Evolutionary conservation across 2,797 vertebrate species (phyloP).

Genomic region (Chiroxiphia lanceolata): DNA sequence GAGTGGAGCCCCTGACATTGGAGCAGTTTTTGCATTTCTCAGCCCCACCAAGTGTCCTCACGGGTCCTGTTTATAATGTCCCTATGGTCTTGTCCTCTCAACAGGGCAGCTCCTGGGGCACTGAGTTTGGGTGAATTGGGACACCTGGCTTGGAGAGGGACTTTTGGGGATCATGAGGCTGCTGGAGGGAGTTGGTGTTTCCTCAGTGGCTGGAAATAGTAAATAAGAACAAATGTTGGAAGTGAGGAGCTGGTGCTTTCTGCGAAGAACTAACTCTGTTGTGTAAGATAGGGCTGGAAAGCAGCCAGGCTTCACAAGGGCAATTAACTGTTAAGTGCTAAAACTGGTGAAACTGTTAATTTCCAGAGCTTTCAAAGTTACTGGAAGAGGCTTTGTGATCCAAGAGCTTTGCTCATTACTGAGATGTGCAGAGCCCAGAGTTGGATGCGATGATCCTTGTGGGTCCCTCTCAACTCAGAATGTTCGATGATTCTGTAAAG

Average conservation of each 20-base stretch:
- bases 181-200: background rate
- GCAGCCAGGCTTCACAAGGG: background rate
- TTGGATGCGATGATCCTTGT: background rate
- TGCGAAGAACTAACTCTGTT: background rate
- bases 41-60: fast-evolving
- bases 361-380: background rate
- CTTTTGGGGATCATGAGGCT: background rate
- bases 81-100: too few relatives aligned
- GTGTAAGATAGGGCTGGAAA: background rate
- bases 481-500: background rate
- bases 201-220: background rate
- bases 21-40: background rate
- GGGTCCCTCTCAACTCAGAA: background rate
- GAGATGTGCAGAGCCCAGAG: background rate
- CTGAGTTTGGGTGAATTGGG: background rate
- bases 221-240: background rate
- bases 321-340: background rate
- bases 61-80: fast-evolving
- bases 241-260: background rate
- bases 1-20: fast-evolving
- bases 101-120: background rate
- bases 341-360: background rate
- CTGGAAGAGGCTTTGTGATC: background rate
- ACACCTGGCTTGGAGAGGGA: background rate
- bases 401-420: background rate